Evolutionary conservation across 2,113 vertebrate genomes (phyloP).

Genomic region (Budorcas taxicolor): DNA sequence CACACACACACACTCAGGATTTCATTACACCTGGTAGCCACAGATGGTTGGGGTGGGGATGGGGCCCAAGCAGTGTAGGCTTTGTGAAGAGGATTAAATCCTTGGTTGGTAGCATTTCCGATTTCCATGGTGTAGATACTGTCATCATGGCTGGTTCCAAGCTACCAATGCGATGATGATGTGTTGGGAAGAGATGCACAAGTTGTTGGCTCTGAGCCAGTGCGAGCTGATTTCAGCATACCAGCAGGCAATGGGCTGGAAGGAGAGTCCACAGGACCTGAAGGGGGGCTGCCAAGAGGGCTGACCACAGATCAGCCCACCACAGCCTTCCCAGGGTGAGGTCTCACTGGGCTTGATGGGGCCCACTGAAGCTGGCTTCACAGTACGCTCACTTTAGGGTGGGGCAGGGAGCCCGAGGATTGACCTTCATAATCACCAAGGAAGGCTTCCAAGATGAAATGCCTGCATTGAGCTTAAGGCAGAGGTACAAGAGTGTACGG

Average conservation of each 20-base stretch:
- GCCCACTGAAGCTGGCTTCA: background rate
- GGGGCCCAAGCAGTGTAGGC: background rate
- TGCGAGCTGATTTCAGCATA: background rate
- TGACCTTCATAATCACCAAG: background rate
- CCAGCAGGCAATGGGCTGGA: background rate
- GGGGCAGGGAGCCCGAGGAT: background rate
- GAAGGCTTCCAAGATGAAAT: background rate
- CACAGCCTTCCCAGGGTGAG: background rate
- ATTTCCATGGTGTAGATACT: background rate
- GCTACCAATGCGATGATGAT: background rate
- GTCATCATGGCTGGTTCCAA: background rate
- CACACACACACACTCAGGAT: background rate
- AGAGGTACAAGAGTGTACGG: accelerated
- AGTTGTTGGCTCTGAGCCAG: background rate
- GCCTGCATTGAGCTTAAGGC: background rate
- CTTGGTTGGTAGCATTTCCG: background rate
- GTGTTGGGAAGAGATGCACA: background rate
- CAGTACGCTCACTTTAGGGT: background rate
- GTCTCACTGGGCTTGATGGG: background rate
- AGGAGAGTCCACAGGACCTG: background rate
- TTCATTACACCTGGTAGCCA: background rate
- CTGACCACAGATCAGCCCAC: background rate
- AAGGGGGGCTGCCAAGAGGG: background rate
- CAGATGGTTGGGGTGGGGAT: background rate
- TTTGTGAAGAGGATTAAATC: background rate